These are phyloP conservation scores for Heteromormyrus szaboi DNA, from an alignment of 2,797 vertebrate genomes.

Conservation along the genomic window DNA sequence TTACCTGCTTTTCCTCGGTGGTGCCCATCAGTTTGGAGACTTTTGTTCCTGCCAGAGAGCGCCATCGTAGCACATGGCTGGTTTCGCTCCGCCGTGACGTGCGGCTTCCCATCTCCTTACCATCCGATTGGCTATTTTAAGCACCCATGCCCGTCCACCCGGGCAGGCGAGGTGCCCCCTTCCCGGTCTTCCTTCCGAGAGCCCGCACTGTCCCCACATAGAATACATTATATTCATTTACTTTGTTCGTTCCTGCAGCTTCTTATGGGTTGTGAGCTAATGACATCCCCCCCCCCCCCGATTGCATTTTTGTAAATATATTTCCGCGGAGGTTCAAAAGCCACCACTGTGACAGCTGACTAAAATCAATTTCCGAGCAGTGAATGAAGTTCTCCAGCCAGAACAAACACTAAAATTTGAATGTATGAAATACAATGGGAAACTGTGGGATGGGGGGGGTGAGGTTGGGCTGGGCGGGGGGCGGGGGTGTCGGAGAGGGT, in stretches of 20 bases:
- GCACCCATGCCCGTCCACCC: background rate
- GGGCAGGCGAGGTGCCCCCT: background rate
- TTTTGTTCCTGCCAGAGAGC: conserved; percentile 34
- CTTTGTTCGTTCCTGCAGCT: conserved; percentile 26
- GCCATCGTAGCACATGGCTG: conserved; percentile 40
- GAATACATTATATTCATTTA: conserved; percentile 38
- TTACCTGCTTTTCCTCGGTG: conserved; percentile 37
- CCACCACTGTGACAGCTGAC: conserved; percentile 50
- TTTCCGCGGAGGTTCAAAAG: conserved; percentile 45
- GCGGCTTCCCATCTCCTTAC: background rate
- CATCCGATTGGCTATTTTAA: background rate
- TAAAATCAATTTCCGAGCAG: conserved; percentile 49
- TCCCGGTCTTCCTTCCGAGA: conserved; percentile 17
- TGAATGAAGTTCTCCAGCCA: conserved; percentile 44
- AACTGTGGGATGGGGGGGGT: background rate
- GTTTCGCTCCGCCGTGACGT: conserved; percentile 24
- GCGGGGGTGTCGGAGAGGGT: background rate
- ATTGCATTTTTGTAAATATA: conserved; percentile 40
- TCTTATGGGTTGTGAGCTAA: conserved; percentile 39
- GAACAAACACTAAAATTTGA: conserved; percentile 49
- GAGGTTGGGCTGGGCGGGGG: background rate
- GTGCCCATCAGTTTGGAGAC: conserved; percentile 30
- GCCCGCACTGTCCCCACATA: conserved; percentile 28
- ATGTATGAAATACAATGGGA: conserved; percentile 46
- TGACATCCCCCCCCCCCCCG: conserved; percentile 38